Evolutionary conservation across 2,888 invertebrate species (phyloP).

Genomic region (Pterostichus niger): DNA sequence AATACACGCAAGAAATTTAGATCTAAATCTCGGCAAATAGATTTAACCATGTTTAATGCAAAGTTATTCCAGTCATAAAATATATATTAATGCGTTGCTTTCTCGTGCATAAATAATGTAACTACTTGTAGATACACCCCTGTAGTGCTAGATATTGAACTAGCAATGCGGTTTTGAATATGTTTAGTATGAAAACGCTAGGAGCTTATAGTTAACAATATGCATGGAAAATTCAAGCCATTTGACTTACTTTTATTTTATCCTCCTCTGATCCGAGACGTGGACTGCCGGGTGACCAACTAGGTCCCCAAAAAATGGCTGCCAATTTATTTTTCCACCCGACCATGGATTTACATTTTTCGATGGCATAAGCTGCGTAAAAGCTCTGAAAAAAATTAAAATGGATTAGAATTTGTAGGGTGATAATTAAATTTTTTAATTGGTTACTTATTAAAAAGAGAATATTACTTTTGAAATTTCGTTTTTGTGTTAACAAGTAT

Average conservation of each 20-base stretch:
- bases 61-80: constrained; percentile 2
- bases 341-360: constrained; percentile 81
- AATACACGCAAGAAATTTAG: too few relatives aligned
- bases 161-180: background rate
- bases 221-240: constrained; percentile 41
- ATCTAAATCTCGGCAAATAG: background rate
- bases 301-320: constrained; percentile 90
- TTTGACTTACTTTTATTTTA: constrained; percentile 85
- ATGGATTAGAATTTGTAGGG: constrained; percentile 23
- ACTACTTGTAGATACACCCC: background rate
- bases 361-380: constrained; percentile 85
- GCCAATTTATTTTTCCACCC: constrained; percentile 83
- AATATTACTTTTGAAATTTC: too few relatives aligned
- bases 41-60: background rate
- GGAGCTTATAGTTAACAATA: constrained; percentile 22
- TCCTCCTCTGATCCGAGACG: constrained; percentile 87
- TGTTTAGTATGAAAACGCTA: background rate
- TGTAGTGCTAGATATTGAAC: background rate
- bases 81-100: background rate
- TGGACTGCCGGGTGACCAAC: constrained; percentile 90
- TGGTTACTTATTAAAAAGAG: too few relatives aligned
- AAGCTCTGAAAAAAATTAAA: constrained; percentile 81
- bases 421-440: background rate
- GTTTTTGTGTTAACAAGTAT: too few relatives aligned
- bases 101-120: constrained; percentile 1